phyloP scores from a whole-genome alignment of 2,113 vertebrate genomes.

The Tychaedon coryphoeus region DNA sequence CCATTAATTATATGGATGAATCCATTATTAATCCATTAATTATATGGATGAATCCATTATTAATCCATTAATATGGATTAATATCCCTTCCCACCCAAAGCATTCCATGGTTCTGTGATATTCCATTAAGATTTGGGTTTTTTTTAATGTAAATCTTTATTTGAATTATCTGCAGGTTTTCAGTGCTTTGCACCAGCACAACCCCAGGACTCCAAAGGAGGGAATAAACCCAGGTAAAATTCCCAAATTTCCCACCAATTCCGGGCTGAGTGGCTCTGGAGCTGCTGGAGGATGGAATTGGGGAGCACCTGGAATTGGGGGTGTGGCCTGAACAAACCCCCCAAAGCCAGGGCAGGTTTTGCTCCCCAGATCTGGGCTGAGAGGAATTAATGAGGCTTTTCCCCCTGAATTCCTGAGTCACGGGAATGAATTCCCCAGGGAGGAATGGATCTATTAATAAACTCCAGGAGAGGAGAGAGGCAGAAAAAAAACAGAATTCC shows the following conservation, averaged over 20 bases:
- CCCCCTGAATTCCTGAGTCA: not conserved
- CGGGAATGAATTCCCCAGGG: not conserved
- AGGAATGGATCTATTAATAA: not conserved
- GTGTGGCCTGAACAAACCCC: not conserved
- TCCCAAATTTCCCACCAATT: not conserved
- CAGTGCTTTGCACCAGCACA: not conserved
- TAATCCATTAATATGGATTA: not conserved
- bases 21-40: too few relatives aligned
- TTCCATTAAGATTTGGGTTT: fast-evolving
- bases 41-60: too few relatives aligned
- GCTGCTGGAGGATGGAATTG: fast-evolving
- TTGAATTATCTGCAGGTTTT: not conserved
- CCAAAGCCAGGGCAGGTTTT: not conserved
- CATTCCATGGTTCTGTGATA: fast-evolving
- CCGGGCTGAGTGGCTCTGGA: not conserved
- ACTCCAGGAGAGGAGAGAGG: not conserved
- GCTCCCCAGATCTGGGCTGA: not conserved
- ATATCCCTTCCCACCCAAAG: not conserved
- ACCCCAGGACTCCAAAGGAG: not conserved
- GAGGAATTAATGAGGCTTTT: not conserved
- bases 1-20: too few relatives aligned
- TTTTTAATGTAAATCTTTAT: not conserved
- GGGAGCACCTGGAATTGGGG: not conserved
- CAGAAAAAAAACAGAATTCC: not conserved
- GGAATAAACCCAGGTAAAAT: not conserved